phyloP scores from a whole-genome alignment of 2,797 vertebrate species.

The Antrozous pallidus region DNA sequence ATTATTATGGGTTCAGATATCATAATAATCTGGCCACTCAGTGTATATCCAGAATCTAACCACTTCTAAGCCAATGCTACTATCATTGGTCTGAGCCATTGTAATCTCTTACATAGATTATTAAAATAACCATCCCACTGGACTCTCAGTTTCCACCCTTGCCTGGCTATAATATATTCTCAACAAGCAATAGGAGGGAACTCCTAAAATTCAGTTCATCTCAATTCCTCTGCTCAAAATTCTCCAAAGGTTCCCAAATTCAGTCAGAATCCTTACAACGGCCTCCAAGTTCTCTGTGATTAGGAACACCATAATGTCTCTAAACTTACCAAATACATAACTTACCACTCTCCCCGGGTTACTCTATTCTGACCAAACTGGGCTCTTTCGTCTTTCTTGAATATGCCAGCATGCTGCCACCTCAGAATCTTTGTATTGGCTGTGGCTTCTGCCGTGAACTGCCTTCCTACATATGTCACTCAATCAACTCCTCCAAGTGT shows the following conservation, averaged over 20 bases:
- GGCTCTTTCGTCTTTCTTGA: not conserved
- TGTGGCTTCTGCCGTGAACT: not conserved
- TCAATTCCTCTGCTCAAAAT: not conserved
- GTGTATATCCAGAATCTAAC: not conserved
- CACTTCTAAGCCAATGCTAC: not conserved
- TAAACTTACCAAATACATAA: not conserved
- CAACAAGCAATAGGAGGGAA: not conserved
- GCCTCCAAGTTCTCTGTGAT: not conserved
- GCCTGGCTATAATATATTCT: not conserved
- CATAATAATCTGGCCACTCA: too few relatives aligned
- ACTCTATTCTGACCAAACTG: not conserved
- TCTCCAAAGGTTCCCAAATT: not conserved
- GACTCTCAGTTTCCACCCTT: not conserved
- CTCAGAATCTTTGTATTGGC: not conserved
- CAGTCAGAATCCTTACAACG: not conserved
- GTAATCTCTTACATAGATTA: not conserved
- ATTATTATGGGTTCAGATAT: too few relatives aligned
- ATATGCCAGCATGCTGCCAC: not conserved
- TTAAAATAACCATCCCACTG: not conserved
- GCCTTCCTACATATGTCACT: not conserved
- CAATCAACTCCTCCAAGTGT: not conserved
- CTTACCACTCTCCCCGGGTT: not conserved
- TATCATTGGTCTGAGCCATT: not conserved
- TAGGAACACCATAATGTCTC: not conserved
- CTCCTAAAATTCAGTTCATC: not conserved